Percentiles rank a stretch among this genome's conserved stretches.
Conservation (phyloP, 2,797 vertebrate species). For the Ceryle rudis region DNA sequence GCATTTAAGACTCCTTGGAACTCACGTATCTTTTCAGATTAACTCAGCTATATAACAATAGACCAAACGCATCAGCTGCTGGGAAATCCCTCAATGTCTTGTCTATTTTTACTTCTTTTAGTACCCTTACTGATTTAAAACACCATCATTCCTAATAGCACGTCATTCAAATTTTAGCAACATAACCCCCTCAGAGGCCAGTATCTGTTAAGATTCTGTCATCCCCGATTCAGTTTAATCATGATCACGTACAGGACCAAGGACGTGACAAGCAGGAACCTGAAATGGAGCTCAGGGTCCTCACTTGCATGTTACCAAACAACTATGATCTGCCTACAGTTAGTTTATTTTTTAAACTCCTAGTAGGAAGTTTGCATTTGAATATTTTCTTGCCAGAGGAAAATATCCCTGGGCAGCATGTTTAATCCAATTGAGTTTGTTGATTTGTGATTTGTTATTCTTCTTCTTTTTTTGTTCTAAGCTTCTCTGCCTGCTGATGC, state of each 20-base stretch:
- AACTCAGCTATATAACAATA: background rate
- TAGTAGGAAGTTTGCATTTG: background rate
- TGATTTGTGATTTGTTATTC: constrained; percentile 13
- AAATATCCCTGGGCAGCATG: background rate
- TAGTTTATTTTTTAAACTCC: background rate
- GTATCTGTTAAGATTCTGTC: constrained; percentile 2
- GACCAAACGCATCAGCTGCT: background rate
- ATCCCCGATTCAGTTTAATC: background rate
- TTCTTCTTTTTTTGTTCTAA: background rate
- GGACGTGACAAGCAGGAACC: background rate
- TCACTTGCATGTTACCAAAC: background rate
- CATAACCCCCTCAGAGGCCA: background rate
- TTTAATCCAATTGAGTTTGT: background rate
- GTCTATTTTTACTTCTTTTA: constrained; percentile 40
- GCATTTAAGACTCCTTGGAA: background rate
- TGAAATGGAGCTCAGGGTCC: background rate
- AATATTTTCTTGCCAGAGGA: background rate
- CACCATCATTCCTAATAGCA: background rate
- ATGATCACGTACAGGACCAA: background rate
- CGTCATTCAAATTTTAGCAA: constrained; percentile 24
- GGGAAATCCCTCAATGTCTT: background rate
- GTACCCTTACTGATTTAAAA: constrained; percentile 15
- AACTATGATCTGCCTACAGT: background rate
- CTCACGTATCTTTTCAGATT: background rate
- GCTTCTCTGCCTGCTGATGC: background rate